These are phyloP conservation scores for Pseudanteris insignis DNA, from an alignment of 2,888 invertebrate genomes.

Conservation along the genomic window DNA sequence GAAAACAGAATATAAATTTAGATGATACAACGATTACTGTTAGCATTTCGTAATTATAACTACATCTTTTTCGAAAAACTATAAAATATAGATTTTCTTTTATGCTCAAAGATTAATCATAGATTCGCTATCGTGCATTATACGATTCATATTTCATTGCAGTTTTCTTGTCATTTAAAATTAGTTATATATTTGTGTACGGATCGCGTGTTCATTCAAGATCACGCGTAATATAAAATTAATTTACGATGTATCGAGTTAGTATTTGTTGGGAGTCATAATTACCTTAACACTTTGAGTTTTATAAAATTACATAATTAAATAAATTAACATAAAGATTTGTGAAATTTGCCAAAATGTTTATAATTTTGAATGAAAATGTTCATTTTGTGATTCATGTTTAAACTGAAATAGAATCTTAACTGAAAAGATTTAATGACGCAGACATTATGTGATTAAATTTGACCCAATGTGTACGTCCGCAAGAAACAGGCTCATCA, in stretches of 20 bases:
- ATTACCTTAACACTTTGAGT: no score
- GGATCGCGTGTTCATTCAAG: conserved; percentile 40
- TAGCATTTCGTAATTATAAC: no score
- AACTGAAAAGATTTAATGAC: not conserved
- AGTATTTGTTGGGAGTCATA: no score
- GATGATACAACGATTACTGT: no score
- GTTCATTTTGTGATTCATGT: no score
- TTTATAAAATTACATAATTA: no score
- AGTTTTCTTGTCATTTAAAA: conserved; percentile 37
- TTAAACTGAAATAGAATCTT: not conserved
- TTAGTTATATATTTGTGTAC: conserved; percentile 31
- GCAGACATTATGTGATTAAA: conserved; percentile 1
- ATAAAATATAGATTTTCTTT: conserved; percentile 23
- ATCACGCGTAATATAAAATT: conserved; percentile 28
- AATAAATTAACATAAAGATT: no score
- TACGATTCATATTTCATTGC: conserved; percentile 32
- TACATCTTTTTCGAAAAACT: no score
- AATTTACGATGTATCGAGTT: conserved; percentile 25
- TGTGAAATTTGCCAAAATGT: no score
- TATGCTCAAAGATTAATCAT: conserved; percentile 17
- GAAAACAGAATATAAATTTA: no score
- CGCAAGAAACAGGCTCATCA: conserved; percentile 15
- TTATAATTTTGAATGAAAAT: not conserved
- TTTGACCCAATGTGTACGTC: conserved; percentile 3
- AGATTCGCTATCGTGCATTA: conserved; percentile 35